A percentile compares a stretch with the other conserved stretches of the same genome.
Conservation (phyloP, 1,140 invertebrate species). For the Bombus pyrosoma region DNA sequence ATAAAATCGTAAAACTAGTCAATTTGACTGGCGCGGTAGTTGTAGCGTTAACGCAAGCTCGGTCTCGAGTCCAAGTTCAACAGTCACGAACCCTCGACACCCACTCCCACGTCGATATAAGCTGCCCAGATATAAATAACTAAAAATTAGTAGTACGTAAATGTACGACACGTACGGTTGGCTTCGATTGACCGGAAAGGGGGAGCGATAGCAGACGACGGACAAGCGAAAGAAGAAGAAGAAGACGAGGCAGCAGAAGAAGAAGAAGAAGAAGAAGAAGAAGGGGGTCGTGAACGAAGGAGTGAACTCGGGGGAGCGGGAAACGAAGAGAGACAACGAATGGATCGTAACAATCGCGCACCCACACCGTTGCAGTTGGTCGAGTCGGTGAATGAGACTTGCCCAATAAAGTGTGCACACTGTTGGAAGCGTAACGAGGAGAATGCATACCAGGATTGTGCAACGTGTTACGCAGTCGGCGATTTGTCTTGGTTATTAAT, state of each 20-base stretch:
- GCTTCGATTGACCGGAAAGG: conserved; percentile 64
- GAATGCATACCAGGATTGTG: conserved; percentile 56
- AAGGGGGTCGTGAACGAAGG: neutral
- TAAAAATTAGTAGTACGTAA: conserved; percentile 53
- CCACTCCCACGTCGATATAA: neutral
- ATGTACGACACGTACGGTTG: conserved; percentile 55
- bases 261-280: conserved; percentile 11
- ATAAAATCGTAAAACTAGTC: too few relatives aligned
- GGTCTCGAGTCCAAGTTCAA: conserved; percentile 18
- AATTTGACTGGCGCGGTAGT: too few relatives aligned
- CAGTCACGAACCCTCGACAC: conserved; percentile 8
- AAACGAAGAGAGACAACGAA: conserved; percentile 16
- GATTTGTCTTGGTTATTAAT: conserved; percentile 53
- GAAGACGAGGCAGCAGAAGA: neutral
- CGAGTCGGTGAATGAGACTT: conserved; percentile 51
- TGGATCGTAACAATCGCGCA: conserved; percentile 47
- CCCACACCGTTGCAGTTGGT: neutral
- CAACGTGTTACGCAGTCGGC: conserved; percentile 52
- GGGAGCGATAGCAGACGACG: conserved; percentile 36
- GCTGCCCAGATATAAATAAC: conserved; percentile 44
- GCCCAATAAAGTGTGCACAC: conserved; percentile 48
- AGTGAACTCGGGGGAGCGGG: neutral
- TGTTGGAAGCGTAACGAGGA: conserved; percentile 47
- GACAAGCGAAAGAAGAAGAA: conserved; percentile 2
- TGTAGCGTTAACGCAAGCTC: neutral